phyloP scores from a whole-genome alignment of 2,888 invertebrate genomes.

The Unio delphinus region DNA sequence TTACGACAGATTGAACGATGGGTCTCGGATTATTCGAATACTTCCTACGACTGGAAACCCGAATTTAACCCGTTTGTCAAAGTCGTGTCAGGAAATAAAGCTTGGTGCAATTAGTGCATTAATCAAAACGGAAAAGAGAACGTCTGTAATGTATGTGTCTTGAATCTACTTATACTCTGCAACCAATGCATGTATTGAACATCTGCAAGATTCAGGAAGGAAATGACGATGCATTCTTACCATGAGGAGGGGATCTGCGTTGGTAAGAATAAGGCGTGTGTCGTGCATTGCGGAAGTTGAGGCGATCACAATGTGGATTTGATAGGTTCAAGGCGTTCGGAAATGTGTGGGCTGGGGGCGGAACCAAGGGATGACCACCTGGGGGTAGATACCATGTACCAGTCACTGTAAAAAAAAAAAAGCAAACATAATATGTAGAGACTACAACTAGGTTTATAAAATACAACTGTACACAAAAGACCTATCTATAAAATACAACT shows the following conservation, averaged over 20 bases:
- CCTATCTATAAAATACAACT: neutral
- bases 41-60: too few relatives aligned
- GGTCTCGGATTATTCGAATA: too few relatives aligned
- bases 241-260: slow-evolving; percentile 59
- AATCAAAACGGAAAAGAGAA: too few relatives aligned
- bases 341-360: slow-evolving; percentile 65
- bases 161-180: too few relatives aligned
- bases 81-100: too few relatives aligned
- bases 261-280: slow-evolving; percentile 61
- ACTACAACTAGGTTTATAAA: neutral
- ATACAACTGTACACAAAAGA: neutral
- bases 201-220: too few relatives aligned
- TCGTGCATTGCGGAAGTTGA: slow-evolving; percentile 58
- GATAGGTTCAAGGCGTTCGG: slow-evolving; percentile 57
- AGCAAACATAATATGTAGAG: neutral
- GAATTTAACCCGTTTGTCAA: too few relatives aligned
- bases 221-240: slow-evolving; percentile 28
- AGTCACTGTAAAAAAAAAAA: slow-evolving; percentile 47
- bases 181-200: too few relatives aligned
- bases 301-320: slow-evolving; percentile 58
- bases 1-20: too few relatives aligned
- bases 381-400: slow-evolving; percentile 62
- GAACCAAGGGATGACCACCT: slow-evolving; percentile 55
- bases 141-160: too few relatives aligned
- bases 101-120: too few relatives aligned